phyloP scores from a whole-genome alignment of 2,113 vertebrate species.

The Galbula dea region DNA sequence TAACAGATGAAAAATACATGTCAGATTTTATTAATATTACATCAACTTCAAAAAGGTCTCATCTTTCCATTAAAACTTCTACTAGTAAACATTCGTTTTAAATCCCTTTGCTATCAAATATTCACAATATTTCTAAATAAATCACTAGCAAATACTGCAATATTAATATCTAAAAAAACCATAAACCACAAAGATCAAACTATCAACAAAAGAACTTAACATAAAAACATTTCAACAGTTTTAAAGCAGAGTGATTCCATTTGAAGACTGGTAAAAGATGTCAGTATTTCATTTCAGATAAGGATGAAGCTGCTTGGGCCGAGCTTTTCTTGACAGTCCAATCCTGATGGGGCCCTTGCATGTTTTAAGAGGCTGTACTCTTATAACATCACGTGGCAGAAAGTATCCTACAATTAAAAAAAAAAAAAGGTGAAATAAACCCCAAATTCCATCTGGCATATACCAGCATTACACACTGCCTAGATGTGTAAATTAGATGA shows the following conservation, averaged over 20 bases:
- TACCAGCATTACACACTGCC: neutral
- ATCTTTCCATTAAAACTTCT: conserved; percentile 27
- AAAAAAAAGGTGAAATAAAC: neutral
- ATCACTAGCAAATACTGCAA: conserved; percentile 11
- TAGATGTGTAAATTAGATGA: neutral
- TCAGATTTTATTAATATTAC: conserved; percentile 48
- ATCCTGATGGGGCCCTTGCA: conserved; percentile 85
- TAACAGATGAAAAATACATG: conserved; percentile 34
- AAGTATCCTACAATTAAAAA: conserved; percentile 68
- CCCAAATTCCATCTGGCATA: neutral
- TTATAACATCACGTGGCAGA: conserved; percentile 68
- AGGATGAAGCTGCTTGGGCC: conserved; percentile 83
- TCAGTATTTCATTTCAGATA: conserved; percentile 75
- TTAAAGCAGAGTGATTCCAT: neutral
- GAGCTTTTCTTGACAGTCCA: conserved; percentile 88
- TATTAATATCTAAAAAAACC: neutral
- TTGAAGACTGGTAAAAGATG: neutral
- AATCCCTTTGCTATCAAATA: conserved; percentile 20
- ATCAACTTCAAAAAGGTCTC: conserved; percentile 41
- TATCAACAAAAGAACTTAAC: neutral
- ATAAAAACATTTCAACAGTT: conserved; percentile 23
- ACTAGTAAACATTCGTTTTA: conserved; percentile 28
- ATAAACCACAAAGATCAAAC: neutral
- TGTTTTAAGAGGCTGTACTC: conserved; percentile 86
- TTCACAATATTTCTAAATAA: conserved; percentile 43